Evolutionary conservation across 2,797 vertebrate genomes (phyloP).

Genomic region (Todus mexicanus): DNA sequence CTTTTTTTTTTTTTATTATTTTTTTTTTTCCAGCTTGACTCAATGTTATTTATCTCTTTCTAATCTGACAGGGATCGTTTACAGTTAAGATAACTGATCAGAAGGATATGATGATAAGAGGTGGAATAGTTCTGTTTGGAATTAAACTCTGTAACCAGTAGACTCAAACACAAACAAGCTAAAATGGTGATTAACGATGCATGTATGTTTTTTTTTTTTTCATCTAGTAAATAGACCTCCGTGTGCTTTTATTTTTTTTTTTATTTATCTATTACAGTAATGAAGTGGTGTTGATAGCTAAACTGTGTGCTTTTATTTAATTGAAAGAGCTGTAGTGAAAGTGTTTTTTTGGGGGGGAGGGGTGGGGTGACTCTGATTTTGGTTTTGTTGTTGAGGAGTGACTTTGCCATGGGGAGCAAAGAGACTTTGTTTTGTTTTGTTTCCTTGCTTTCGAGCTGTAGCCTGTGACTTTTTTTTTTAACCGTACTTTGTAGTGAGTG

Average conservation of each 20-base stretch:
- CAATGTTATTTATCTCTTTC: conserved; percentile 99
- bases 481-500: conserved; percentile 83
- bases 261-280: conserved; percentile 83
- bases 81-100: conserved; percentile 97
- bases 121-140: conserved; percentile 96
- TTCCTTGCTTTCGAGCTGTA: conserved; percentile 88
- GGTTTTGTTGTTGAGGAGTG: conserved; percentile 82
- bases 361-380: no score
- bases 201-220: conserved; percentile 98
- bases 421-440: conserved; percentile 70
- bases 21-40: conserved; percentile 86
- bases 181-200: conserved; percentile 99
- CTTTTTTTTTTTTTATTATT: conserved; percentile 65
- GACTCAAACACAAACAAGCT: conserved; percentile 97
- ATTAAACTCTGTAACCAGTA: conserved; percentile 97
- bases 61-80: conserved; percentile 99
- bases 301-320: conserved; percentile 95
- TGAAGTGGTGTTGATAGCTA: conserved; percentile 99
- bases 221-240: conserved; percentile 93
- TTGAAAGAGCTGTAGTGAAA: conserved; percentile 86
- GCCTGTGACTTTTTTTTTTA: conserved; percentile 78
- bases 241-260: conserved; percentile 82
- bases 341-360: conserved; percentile 60
- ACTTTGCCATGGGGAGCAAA: conserved; percentile 82
- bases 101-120: conserved; percentile 96